Evolutionary conservation across 35 echinoderm and acorn worm species (phyloP), one percentile per base, ranked within the genome.

Genomic region (Apostichopus parvimensis): DNA sequence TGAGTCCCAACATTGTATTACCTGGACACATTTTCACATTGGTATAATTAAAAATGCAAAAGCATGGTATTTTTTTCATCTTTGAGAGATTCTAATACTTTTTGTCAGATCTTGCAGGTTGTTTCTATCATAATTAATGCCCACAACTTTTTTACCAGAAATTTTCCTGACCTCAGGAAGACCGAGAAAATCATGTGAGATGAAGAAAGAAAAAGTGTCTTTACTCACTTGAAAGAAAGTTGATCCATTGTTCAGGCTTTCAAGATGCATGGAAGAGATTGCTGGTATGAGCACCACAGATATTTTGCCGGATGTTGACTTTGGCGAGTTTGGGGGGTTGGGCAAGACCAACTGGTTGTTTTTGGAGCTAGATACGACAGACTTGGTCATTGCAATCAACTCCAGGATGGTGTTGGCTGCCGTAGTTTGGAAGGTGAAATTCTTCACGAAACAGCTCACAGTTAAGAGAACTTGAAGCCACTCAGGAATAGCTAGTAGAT

Each of bases 231-330:
- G 97, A 64, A 99, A 99, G 89, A 95, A 99, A 28, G 59, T 96
- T 52, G 95, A 94, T 52, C 90, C 83, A 71, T 93, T 93, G 56
- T 94, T 99, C 62, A 99, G 54, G 79, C 91, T 93, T 23, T 99
- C 95, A 15, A 99, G 89, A 82, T 99, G 97, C 54, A 57, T 94
- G 59, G 93, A 86, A 10, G 97, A 96, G 55, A 99, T 96, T 1
- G 97, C 97, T 5, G 97, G 97, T 14, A 99, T 94, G 53, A 99
- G 91, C 2, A 99, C 97, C 12, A 99, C 97, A 59, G 97, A 94
- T 11, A 96, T 94, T 4, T 92, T 96, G 8, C 92, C 97, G 0
- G 93, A 91, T 4, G 92, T 76, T 6, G 87, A 80, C 18, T 92
- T 90, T 22, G 97, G 97, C 13, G 92, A 94, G 57, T 94, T 96